phyloP scores from a whole-genome alignment of 2,113 vertebrate genomes.

The Typhlomys cinereus region DNA sequence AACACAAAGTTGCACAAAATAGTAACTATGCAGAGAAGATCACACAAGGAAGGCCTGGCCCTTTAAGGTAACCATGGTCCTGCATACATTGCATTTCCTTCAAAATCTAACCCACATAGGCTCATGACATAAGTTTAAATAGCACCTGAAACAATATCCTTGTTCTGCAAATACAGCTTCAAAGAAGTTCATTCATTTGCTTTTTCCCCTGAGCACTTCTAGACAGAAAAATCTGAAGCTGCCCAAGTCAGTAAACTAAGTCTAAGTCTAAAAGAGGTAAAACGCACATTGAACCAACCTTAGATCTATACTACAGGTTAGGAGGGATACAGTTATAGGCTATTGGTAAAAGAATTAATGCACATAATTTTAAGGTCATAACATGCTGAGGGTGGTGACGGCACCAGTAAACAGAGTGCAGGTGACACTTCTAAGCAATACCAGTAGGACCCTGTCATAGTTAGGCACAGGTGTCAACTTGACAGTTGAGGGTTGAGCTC shows the following conservation, averaged over 20 bases:
- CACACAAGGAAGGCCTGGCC: not conserved
- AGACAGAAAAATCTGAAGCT: not conserved
- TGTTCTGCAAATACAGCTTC: not conserved
- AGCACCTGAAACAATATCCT: not conserved
- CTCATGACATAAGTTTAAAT: not conserved
- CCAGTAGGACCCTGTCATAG: too few species aligned
- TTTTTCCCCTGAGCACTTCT: not conserved
- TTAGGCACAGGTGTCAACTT: too few species aligned
- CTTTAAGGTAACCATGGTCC: not conserved
- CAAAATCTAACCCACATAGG: slow-evolving; percentile 24
- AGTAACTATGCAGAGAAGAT: not conserved
- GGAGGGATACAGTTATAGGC: not conserved
- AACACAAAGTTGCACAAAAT: not conserved
- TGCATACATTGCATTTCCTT: not conserved
- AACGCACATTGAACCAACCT: not conserved
- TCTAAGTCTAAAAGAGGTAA: not conserved
- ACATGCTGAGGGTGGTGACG: not conserved
- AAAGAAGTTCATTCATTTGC: not conserved
- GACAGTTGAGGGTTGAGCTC: too few species aligned
- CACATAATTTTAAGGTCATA: fast-evolving
- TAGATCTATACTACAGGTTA: not conserved
- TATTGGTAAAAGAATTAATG: not conserved
- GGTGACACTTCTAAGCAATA: not conserved
- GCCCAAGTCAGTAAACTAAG: not conserved
- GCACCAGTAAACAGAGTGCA: not conserved